Evolutionary conservation across 2,113 vertebrate species (phyloP).

Genomic region (Ptyas mucosa): DNA sequence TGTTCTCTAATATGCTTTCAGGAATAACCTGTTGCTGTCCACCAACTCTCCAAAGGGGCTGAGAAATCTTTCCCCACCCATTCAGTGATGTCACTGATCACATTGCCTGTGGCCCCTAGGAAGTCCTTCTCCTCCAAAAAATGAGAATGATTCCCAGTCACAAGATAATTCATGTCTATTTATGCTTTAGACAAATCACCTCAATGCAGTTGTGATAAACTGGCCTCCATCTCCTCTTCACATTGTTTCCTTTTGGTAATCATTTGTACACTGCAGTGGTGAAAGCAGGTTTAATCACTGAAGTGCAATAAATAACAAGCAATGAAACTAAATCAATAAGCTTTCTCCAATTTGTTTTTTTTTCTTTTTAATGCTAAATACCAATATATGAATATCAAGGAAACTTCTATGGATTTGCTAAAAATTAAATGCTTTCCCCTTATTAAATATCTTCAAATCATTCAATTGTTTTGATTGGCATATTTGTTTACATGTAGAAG

Average conservation of each 20-base stretch:
- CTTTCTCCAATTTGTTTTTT: background rate
- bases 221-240: background rate
- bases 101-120: background rate
- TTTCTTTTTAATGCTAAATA: background rate
- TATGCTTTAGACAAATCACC: background rate
- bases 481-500: background rate
- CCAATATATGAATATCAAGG: background rate
- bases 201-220: background rate
- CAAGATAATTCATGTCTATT: background rate
- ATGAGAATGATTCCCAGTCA: background rate
- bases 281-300: background rate
- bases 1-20: background rate
- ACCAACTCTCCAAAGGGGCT: background rate
- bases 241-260: background rate
- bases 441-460: conserved; percentile 6
- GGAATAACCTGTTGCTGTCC: background rate
- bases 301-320: background rate
- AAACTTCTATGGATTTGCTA: background rate
- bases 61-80: background rate
- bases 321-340: background rate
- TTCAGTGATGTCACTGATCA: background rate
- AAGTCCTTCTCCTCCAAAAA: background rate
- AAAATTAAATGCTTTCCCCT: background rate
- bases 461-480: background rate
- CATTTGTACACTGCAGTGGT: background rate